Conservation (phyloP, 2,113 vertebrate species). For the Neolamprologus toae region DNA sequence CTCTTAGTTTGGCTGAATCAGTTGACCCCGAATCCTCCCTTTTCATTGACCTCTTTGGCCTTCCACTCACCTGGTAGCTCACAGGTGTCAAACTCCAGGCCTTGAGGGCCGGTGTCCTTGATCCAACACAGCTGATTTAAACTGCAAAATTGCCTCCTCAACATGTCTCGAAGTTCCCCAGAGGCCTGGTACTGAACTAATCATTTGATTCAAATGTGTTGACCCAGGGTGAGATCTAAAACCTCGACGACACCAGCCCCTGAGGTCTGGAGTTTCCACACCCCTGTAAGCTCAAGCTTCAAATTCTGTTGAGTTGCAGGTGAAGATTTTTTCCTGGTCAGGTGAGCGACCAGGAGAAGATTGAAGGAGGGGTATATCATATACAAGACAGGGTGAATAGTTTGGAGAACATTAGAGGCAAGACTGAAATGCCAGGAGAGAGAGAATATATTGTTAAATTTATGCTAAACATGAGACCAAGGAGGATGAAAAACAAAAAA, state of each 20-base stretch:
- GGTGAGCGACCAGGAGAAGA: background rate
- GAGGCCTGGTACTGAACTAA: background rate
- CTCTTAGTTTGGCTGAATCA: background rate
- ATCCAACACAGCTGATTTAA: background rate
- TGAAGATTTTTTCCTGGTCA: background rate
- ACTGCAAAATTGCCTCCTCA: background rate
- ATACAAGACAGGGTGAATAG: background rate
- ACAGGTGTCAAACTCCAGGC: background rate
- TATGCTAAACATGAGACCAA: background rate
- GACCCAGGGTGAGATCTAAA: background rate
- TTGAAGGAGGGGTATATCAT: background rate
- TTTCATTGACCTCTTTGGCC: background rate
- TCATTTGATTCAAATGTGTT: background rate
- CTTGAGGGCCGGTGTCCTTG: background rate
- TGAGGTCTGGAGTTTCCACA: background rate
- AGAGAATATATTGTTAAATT: background rate
- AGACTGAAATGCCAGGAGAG: background rate
- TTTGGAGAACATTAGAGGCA: background rate
- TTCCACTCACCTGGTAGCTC: background rate
- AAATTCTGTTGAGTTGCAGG: background rate
- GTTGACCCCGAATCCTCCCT: background rate
- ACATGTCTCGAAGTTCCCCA: background rate
- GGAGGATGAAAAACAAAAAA: background rate
- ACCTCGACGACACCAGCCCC: rapidly evolving
- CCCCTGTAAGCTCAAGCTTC: background rate